Conservation (phyloP, 1,140 invertebrate genomes). For the Saccostrea glomerata region DNA sequence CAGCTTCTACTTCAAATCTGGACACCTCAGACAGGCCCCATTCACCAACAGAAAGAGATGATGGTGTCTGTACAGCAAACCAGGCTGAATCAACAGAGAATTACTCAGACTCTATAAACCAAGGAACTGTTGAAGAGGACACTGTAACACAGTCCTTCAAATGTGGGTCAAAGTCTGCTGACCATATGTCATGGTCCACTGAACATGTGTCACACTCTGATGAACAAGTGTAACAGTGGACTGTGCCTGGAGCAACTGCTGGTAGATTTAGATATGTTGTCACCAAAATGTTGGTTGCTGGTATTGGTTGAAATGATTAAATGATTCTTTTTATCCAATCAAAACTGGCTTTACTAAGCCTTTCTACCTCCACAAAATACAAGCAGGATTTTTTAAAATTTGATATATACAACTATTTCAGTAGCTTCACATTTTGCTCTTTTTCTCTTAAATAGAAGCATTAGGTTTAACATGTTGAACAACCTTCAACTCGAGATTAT, state of each 20-base stretch:
- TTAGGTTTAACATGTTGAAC: neutral
- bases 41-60: neutral
- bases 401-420: neutral
- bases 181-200: neutral
- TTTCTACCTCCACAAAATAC: neutral
- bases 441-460: neutral
- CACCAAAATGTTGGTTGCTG: neutral
- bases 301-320: neutral
- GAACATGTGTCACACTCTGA: neutral
- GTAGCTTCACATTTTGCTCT: neutral
- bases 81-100: neutral
- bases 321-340: neutral
- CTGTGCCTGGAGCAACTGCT: neutral
- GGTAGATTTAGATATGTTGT: neutral
- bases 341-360: slow-evolving; percentile 2
- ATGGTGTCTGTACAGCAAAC: neutral
- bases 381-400: neutral
- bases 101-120: neutral
- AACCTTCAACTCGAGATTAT: neutral
- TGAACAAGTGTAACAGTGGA: neutral
- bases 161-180: neutral
- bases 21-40: neutral
- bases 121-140: neutral
- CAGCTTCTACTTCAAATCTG: neutral
- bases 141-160: neutral